Conservation (phyloP, 2,888 invertebrate species). For the Tetranychus piercei region DNA sequence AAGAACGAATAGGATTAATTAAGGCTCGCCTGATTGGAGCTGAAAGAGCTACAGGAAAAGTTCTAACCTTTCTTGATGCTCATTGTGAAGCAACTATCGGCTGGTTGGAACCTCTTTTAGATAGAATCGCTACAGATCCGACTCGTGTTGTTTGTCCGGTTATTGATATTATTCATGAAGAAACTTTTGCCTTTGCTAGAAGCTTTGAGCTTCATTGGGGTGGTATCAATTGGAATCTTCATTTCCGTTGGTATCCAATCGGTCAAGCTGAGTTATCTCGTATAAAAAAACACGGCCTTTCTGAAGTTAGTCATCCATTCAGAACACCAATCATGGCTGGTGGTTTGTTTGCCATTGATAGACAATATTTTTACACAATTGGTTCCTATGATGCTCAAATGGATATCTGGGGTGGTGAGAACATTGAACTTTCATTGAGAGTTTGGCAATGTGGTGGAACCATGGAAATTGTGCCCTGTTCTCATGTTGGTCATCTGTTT, state of each 20-base stretch:
- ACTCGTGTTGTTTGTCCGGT: conserved; percentile 57
- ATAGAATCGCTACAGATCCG: conserved; percentile 44
- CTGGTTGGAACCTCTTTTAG: conserved; percentile 56
- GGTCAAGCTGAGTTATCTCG: conserved; percentile 23
- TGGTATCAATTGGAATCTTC: conserved; percentile 92
- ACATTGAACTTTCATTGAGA: conserved; percentile 85
- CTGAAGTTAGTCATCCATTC: conserved; percentile 22
- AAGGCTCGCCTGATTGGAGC: conserved; percentile 64
- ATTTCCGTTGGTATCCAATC: conserved; percentile 44
- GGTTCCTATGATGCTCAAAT: conserved; percentile 50
- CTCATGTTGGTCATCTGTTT: conserved; percentile 81
- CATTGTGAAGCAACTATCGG: conserved; percentile 76
- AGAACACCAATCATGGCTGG: conserved; percentile 81
- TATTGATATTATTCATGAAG: conserved; percentile 84
- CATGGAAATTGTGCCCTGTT: conserved; percentile 76
- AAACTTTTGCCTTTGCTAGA: conserved; percentile 82
- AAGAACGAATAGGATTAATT: conserved; percentile 53
- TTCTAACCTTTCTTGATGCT: conserved; percentile 73
- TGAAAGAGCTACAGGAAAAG: conserved; percentile 45
- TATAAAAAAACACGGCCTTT: conserved; percentile 31
- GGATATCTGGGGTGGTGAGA: conserved; percentile 95
- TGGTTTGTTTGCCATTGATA: conserved; percentile 72
- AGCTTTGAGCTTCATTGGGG: conserved; percentile 93
- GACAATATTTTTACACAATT: conserved; percentile 63
- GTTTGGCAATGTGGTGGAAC: conserved; percentile 88